Evolutionary conservation across 1,140 invertebrate species (phyloP), one percentile per base, ranked within the genome.

Genomic region (Ptiloglossa arizonensis): DNA sequence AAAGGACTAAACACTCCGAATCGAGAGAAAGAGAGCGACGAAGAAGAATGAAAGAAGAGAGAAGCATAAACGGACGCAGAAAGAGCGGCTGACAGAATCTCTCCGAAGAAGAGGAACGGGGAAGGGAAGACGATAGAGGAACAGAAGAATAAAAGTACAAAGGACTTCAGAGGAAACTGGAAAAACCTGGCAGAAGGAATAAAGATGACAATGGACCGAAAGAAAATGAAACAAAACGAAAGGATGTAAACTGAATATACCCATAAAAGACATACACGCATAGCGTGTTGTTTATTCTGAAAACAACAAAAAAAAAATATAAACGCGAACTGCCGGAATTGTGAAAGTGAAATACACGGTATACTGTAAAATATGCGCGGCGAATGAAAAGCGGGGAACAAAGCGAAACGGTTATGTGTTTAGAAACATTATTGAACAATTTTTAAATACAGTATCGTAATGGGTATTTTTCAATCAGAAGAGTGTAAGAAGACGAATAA

Each of bases 31-130:
- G 41, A 68, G 56, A 46, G 35, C 27, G 44, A 54, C 22, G 44
- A 76, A 38, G 54, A 32, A 57, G 41, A 35, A 54, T 46, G 46
- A 27, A 56, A 38, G 68, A 87, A 6, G 64, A 62, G 13, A 19
- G 27, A 52, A 22, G 44, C 64, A 66, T 50, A 50, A 38, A 69
- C 59, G 63, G 24, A 74, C 67, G 11, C 27, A 46, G 52, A 46
- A 54, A 70, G 63, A 59, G 22, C 44, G 50, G 41, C 62, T 19
- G 73, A 79, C 59, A 52, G 63, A 75, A 63, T 22, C n/a, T 52
- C 19, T 32, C 13, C 63, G 22, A 52, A 70, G 69, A 60, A 41
- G 27, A 56, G 50, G 19, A 38, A 56, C 38, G 44, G 17, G 41
- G 38, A 17, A 50, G 57, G 64, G 77, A n/a, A 48, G 67, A 75